Percentiles rank a stretch among this genome's conserved stretches.
phyloP scores from a whole-genome alignment of 2,888 invertebrate genomes.

The Thecocarcelia acutangulata region DNA sequence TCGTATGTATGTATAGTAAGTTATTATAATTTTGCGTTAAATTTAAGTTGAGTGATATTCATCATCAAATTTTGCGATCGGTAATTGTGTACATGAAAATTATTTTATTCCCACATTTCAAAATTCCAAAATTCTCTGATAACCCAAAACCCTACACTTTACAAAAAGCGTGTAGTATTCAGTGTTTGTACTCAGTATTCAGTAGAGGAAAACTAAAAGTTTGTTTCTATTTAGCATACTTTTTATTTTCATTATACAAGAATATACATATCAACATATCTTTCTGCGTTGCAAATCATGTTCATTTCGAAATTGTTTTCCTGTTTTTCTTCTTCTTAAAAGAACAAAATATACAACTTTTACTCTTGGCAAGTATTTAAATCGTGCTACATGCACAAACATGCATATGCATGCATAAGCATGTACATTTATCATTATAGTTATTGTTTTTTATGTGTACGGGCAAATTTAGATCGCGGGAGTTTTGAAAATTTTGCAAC shows the following conservation, averaged over 20 bases:
- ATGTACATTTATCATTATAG: background rate
- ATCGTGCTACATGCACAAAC: too few relatives aligned
- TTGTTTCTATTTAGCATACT: slow-evolving; percentile 42
- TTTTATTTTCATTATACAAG: slow-evolving; percentile 12
- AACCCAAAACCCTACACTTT: too few relatives aligned
- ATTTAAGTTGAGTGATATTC: too few relatives aligned
- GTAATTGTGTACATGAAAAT: too few relatives aligned
- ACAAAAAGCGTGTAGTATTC: too few relatives aligned
- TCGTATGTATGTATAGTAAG: too few relatives aligned
- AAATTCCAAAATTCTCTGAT: too few relatives aligned
- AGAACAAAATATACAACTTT: background rate
- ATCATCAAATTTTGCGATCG: too few relatives aligned
- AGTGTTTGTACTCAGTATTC: slow-evolving; percentile 26
- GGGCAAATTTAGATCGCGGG: slow-evolving; percentile 9
- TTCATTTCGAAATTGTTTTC: slow-evolving; percentile 47
- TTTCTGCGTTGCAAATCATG: slow-evolving; percentile 43
- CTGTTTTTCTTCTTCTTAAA: background rate
- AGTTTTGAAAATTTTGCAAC: slow-evolving; percentile 5
- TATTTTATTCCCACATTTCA: too few relatives aligned
- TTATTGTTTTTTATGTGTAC: background rate
- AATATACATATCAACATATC: too few relatives aligned
- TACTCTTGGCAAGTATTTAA: slow-evolving; percentile 34
- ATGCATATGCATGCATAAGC: too few relatives aligned
- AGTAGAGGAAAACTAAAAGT: slow-evolving; percentile 34
- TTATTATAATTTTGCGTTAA: too few relatives aligned